A percentile compares a stretch with the other conserved stretches of the same genome.
Evolutionary conservation across 2,888 invertebrate species (phyloP).

Genomic region (Scaptomyza caliginosa): DNA sequence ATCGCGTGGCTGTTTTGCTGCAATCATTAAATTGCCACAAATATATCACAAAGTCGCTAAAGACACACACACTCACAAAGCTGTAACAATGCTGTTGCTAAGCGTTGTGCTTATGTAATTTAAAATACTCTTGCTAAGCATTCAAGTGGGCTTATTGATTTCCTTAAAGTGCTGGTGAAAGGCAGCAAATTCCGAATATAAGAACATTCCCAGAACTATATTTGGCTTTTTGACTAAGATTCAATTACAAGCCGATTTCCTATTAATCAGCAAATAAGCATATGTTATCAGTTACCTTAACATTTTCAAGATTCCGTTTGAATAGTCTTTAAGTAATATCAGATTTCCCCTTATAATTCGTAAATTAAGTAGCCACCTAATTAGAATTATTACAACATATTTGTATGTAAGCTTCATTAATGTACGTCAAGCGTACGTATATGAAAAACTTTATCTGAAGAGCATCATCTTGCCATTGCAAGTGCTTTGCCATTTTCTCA

Average conservation of each 20-base stretch:
- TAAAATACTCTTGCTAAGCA: constrained; percentile 21
- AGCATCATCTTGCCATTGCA: constrained; percentile 48
- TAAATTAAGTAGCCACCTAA: not conserved
- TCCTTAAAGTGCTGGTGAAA: not conserved
- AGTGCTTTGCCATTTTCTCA: constrained; percentile 35
- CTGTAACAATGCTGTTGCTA: constrained; percentile 37
- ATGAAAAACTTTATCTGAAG: constrained; percentile 20
- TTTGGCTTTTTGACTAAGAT: too few relatives aligned
- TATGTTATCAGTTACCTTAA: not conserved
- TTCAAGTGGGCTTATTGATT: constrained; percentile 11
- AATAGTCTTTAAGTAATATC: not conserved
- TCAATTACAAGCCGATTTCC: not conserved
- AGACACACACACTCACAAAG: constrained; percentile 10
- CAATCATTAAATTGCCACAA: constrained; percentile 61
- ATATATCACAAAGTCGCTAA: constrained; percentile 68
- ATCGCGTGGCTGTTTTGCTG: constrained; percentile 67
- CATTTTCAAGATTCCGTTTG: not conserved
- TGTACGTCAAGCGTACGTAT: not conserved
- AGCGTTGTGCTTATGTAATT: constrained; percentile 50
- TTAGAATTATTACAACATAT: constrained; percentile 2
- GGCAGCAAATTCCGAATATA: too few relatives aligned
- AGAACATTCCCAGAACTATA: too few relatives aligned
- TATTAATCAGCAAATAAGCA: not conserved
- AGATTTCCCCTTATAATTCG: not conserved
- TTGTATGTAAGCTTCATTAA: not conserved